Percentiles rank a stretch among this genome's conserved stretches.
Conservation (phyloP, 1,140 invertebrate species). For the Mactra quadrangularis region DNA sequence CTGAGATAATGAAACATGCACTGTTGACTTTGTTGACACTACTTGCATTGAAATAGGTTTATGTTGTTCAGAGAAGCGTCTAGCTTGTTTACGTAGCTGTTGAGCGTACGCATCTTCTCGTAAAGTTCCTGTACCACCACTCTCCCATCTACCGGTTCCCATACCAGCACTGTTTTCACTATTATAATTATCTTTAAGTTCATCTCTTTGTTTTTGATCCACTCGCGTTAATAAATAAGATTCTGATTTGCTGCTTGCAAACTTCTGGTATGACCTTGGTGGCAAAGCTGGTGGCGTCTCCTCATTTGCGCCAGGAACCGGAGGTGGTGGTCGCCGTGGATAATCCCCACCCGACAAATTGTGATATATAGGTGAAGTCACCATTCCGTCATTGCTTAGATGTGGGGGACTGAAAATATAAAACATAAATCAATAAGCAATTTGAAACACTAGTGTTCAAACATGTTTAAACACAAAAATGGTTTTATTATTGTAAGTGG, state of each 20-base stretch:
- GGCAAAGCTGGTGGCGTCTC: conserved; percentile 74
- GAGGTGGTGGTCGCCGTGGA: conserved; percentile 68
- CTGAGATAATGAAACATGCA: conserved; percentile 63
- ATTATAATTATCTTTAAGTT: conserved; percentile 39
- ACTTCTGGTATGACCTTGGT: conserved; percentile 70
- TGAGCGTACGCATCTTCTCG: conserved; percentile 74
- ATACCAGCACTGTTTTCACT: conserved; percentile 58
- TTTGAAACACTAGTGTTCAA: no score
- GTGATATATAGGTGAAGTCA: conserved; percentile 68
- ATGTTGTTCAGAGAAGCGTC: conserved; percentile 72
- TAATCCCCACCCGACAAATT: conserved; percentile 57
- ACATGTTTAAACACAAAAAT: no score
- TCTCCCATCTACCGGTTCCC: conserved; percentile 51
- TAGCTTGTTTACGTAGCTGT: conserved; percentile 72
- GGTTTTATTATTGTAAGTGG: no score
- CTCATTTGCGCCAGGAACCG: conserved; percentile 69
- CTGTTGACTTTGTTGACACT: conserved; percentile 64
- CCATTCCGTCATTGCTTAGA: conserved; percentile 67
- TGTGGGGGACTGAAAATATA: conserved; percentile 60
- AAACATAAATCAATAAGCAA: conserved; percentile 6
- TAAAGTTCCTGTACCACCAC: conserved; percentile 67
- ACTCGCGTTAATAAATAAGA: conserved; percentile 35
- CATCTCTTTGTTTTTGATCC: conserved; percentile 11
- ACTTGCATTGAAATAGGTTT: conserved; percentile 62
- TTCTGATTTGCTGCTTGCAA: conserved; percentile 58